Conservation (phyloP, 92 coral and sea anemone genomes). For the Epizoanthus illoricatus region DNA sequence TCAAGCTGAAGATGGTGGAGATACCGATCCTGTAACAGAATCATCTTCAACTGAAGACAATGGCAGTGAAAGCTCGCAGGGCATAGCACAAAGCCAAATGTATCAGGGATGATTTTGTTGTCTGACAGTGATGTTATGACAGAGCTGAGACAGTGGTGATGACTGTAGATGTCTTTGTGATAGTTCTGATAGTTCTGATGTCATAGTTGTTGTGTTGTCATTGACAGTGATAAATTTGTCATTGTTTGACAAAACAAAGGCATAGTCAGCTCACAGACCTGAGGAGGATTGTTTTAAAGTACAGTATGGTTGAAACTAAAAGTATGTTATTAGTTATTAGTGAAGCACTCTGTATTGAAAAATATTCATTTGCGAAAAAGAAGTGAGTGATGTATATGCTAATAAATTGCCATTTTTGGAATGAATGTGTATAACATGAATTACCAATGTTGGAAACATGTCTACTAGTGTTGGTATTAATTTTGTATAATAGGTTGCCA, state of each 20-base stretch:
- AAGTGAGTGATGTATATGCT: neutral
- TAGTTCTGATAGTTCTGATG: neutral
- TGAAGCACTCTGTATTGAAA: neutral
- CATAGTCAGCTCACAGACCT: neutral
- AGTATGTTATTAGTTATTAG: neutral
- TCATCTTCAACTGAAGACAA: conserved; percentile 11
- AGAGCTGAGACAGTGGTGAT: neutral
- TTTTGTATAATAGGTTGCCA: neutral
- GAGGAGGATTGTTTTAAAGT: conserved; percentile 1
- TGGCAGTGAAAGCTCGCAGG: neutral
- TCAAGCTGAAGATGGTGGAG: neutral
- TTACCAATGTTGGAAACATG: conserved; percentile 33
- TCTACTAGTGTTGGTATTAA: conserved; percentile 28
- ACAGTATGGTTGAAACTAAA: neutral
- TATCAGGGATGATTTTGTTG: neutral
- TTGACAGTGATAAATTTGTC: neutral
- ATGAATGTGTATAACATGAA: neutral
- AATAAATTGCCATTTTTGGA: neutral
- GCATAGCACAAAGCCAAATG: conserved; percentile 3
- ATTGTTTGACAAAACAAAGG: neutral
- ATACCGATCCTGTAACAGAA: conserved; percentile 6
- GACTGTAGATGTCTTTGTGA: neutral
- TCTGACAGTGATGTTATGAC: neutral
- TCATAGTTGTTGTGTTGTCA: neutral
- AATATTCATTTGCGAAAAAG: neutral